Base-by-base conservation (phyloP, 2,797 vertebrate species). In the Tragopan temminckii region DNA sequence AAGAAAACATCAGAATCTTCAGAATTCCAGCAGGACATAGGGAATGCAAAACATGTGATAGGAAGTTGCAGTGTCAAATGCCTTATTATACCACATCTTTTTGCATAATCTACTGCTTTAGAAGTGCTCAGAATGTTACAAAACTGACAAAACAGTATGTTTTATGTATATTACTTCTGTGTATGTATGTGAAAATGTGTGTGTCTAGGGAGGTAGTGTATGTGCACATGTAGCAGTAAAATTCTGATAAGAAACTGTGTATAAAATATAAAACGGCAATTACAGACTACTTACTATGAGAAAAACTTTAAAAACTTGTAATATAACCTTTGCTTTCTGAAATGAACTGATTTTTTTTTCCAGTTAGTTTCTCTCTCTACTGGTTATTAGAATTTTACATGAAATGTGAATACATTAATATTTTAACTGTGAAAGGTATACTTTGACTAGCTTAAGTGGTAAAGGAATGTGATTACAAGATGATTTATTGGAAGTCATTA, bases 401-500 rank as follows among this genome's bases (percentile, higher is more conserved):
- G 85, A 93, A 86, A 91, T 86, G 68, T 89, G 94, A 95, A 96
- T 95, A 92, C 88, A 96, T 95, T 96, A 96, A 95, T 96, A 95
- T 96, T 95, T 93, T 94, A 96, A 85, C 85, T 77, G 43, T 27
- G 80, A 94, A 94, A 89, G 33, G 77, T 94, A 93, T 81, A 94
- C 92, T 97, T 91, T 94, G 94, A 95, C 87, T 96, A 80, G 90
- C 74, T 97, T 96, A 97, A 97, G 94, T 97, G 93, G 90, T 90
- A 94, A 94, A 92, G 90, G 57, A 93, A 86, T 86, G 82, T 93
- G 96, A 97, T 95, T 96, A 95, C 82, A 93, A 84, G 90, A 91
- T 97, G 96, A 97, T 97, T 96, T 95, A 97, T 96, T 95, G 77
- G 67, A 95, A 97, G 92, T 94, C 93, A 95, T 97, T 97, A 93